Evolutionary conservation across 2,888 invertebrate genomes (phyloP), one percentile per base, ranked within the genome.

Genomic region (Lacanobia oleracea): DNA sequence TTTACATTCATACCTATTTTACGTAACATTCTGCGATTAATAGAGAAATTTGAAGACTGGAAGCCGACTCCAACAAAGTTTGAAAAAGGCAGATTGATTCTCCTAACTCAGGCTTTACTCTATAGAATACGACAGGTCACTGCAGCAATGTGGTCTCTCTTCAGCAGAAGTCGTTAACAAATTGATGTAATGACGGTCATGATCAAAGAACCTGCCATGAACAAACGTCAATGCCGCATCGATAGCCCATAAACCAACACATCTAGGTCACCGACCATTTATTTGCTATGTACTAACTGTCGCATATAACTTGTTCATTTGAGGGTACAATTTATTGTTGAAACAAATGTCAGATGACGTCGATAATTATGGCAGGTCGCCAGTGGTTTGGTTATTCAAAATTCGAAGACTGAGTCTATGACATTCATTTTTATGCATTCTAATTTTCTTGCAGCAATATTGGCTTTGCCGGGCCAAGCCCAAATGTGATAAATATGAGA

Each of bases 341-440:
- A 43, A 45, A 65, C 72, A 77, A 82, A 82, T 82, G 79, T 72
- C 82, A 72, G 3, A 45, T 82, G 67, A 67, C 67, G 56, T 67
- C 51, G 61, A 40, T 45, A 9, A 21, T 18, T 37, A 27, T 82
- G 79, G 78, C 82, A 67, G 43, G 12, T 37, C 10, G 82, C 79
- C 82, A 78, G 64, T 62, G 27, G 66, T 51, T 59, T 18, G 37
- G 27, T 57, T 40, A 69, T 64, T 82, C 43, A 56, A 64, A 63
- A 64, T 77, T 53, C 48, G 40, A 65, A 75, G 18, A 45, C 12
- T 60, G 40, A 43, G 72, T 51, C 12, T 72, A 33, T 50, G 53
- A 61, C n/a, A 33, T 33, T 10, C n/a, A 12, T 54, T 51, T 33
- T 33, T 33, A 33, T 33, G 33, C 33, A 33, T 33, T 6, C 33